Conservation (phyloP, 2,113 vertebrate species). For the Brachypteracias leptosomus region DNA sequence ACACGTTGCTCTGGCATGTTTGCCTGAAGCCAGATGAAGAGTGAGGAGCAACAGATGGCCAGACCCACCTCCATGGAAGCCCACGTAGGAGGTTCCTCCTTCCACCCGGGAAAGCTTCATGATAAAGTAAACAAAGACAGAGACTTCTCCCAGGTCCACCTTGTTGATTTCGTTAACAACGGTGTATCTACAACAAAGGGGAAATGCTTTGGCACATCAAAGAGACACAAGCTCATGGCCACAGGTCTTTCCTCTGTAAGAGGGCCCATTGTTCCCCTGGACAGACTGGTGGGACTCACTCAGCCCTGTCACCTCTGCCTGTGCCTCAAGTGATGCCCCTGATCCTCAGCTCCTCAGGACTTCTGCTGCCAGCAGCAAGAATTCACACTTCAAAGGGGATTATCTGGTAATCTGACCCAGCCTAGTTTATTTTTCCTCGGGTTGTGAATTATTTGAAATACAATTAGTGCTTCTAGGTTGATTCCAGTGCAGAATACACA, state of each 20-base stretch:
- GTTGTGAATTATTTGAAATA: not conserved
- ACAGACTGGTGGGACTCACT: not conserved
- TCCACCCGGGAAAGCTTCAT: slow-evolving; percentile 88
- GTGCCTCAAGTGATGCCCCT: not conserved
- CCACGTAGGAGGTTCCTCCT: slow-evolving; percentile 84
- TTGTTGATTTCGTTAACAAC: slow-evolving; percentile 92
- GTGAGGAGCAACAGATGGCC: not conserved
- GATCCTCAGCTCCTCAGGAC: not conserved
- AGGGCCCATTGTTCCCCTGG: not conserved
- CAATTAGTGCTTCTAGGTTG: not conserved
- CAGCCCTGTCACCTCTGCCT: not conserved
- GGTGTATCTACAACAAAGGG: slow-evolving; percentile 78
- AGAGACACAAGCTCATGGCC: not conserved
- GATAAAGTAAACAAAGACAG: slow-evolving; percentile 88
- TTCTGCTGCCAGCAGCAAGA: not conserved
- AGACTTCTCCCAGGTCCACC: slow-evolving; percentile 29
- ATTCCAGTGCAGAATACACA: not conserved
- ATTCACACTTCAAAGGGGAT: not conserved
- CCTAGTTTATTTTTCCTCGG: not conserved
- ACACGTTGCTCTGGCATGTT: not conserved
- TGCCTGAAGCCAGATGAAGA: not conserved
- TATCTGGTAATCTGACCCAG: not conserved
- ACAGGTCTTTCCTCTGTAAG: not conserved
- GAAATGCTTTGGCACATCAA: not conserved
- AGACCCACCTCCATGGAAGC: slow-evolving; percentile 89